Percentiles rank a stretch among this genome's conserved stretches.
phyloP scores from a whole-genome alignment of 2,113 vertebrate species.

The Sturnus vulgaris region DNA sequence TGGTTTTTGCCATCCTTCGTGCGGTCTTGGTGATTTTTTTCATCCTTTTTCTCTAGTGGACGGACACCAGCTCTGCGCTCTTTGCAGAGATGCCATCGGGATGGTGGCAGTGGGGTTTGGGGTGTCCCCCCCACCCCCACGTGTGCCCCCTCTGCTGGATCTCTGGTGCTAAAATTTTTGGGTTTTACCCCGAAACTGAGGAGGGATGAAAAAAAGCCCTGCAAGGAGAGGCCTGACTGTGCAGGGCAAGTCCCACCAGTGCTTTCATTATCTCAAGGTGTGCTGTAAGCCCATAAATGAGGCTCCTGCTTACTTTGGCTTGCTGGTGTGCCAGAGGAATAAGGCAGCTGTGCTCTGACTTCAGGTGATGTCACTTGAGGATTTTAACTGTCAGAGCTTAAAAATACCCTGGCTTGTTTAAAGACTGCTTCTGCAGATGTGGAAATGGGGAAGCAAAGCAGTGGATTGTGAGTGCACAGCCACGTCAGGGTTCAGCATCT shows the following conservation, averaged over 20 bases:
- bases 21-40: neutral
- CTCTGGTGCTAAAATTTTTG: neutral
- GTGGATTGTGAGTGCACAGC: neutral
- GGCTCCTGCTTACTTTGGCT: slow-evolving; percentile 41
- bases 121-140: rapidly evolving
- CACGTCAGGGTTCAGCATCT: neutral
- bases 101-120: neutral
- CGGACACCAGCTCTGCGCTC: neutral
- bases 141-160: neutral
- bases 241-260: neutral
- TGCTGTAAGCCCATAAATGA: neutral
- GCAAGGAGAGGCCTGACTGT: neutral
- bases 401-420: slow-evolving; percentile 18
- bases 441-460: neutral
- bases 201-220: rapidly evolving
- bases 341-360: slow-evolving; percentile 23
- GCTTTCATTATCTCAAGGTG: slow-evolving; percentile 21
- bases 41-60: neutral
- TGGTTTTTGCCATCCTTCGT: rapidly evolving
- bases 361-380: slow-evolving; percentile 54
- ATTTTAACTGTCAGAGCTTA: slow-evolving; percentile 40
- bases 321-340: neutral
- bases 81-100: neutral
- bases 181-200: neutral
- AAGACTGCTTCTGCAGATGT: slow-evolving; percentile 31